Evolutionary conservation across 2,888 invertebrate species (phyloP).

Genomic region (Drosophila paucipuncta): DNA sequence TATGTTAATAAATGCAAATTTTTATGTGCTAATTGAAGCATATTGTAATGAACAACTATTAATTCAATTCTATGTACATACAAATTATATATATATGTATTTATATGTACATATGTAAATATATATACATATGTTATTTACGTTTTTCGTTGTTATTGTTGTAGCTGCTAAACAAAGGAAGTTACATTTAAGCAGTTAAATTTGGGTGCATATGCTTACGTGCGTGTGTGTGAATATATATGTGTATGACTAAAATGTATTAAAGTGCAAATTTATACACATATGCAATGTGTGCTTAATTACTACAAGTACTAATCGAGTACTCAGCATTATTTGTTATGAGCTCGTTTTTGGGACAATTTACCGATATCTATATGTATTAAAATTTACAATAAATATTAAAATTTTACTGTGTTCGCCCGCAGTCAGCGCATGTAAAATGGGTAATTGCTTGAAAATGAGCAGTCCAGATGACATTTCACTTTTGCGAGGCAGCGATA

Average conservation of each 20-base stretch:
- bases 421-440: conserved; percentile 68
- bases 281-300: not conserved
- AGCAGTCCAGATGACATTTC: conserved; percentile 89
- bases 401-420: not conserved
- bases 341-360: not conserved
- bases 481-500: conserved; percentile 87
- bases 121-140: conserved; percentile 9
- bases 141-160: conserved; percentile 8
- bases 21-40: not conserved
- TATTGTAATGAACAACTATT: not conserved
- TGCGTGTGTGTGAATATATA: not conserved
- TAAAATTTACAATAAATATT: not conserved
- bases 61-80: not conserved
- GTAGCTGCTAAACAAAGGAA: not conserved
- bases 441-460: conserved; percentile 91
- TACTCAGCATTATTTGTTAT: not conserved
- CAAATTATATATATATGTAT: not conserved
- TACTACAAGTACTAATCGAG: not conserved
- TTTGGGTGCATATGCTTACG: not conserved
- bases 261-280: not conserved
- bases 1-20: not conserved
- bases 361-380: not conserved
- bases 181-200: not conserved
- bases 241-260: not conserved
- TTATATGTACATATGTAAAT: conserved; percentile 2